These are phyloP conservation scores for Subacronicta megacephala DNA, from an alignment of 2,888 invertebrate genomes.

Conservation along the genomic window DNA sequence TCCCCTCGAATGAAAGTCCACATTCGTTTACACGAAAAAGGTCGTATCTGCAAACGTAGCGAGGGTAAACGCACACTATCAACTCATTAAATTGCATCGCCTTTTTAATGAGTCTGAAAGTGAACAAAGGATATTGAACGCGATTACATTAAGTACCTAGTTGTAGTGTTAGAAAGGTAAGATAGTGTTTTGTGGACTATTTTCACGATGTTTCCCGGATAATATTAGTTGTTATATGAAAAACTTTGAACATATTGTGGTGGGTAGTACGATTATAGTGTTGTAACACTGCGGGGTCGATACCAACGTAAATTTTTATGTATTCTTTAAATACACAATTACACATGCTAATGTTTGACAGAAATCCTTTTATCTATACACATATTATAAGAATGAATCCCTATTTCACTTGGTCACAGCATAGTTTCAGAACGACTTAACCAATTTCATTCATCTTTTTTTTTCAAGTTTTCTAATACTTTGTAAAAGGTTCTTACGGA, in stretches of 20 bases:
- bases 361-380: too few relatives aligned
- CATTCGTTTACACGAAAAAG: conserved; percentile 48
- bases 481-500: too few relatives aligned
- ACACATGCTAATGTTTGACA: too few relatives aligned
- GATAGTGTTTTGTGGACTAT: conserved; percentile 74
- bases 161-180: conserved; percentile 80
- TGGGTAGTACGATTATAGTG: conserved; percentile 6
- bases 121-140: conserved; percentile 89
- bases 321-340: too few relatives aligned
- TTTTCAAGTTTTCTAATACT: too few relatives aligned
- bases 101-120: conserved; percentile 90
- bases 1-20: conserved; percentile 60
- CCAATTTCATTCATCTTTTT: too few relatives aligned
- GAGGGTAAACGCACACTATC: conserved; percentile 89
- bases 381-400: too few relatives aligned
- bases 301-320: too few relatives aligned
- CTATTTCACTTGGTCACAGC: too few relatives aligned
- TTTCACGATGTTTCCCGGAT: conserved; percentile 65
- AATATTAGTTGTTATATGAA: conserved; percentile 59
- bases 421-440: too few relatives aligned
- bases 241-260: conserved; percentile 43
- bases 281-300: background rate
- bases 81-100: conserved; percentile 90
- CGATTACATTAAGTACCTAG: conserved; percentile 89
- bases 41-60: conserved; percentile 86